Percentiles rank a stretch among this genome's conserved stretches.
Evolutionary conservation across 2,888 invertebrate species (phyloP).

Genomic region (Ptilodon capucinus): DNA sequence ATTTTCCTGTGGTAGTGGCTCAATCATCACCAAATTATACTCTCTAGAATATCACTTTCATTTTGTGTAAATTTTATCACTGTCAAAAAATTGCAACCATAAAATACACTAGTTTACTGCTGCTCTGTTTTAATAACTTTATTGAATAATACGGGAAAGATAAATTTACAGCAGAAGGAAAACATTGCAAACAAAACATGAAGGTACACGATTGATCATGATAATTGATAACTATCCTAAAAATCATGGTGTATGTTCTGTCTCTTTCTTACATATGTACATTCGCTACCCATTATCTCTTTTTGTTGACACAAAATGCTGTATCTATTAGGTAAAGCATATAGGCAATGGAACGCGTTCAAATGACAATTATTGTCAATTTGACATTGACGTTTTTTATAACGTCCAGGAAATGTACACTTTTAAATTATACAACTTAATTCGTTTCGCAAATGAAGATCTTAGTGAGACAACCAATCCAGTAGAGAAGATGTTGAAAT

Average conservation of each 20-base stretch:
- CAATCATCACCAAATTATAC: neutral
- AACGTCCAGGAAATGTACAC: too few species aligned
- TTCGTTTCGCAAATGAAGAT: too few species aligned
- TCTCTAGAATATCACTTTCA: neutral
- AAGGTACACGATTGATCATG: neutral
- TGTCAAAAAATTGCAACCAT: too few species aligned
- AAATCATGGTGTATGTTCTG: neutral
- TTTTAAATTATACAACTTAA: too few species aligned
- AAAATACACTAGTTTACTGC: neutral
- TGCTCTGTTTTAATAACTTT: neutral
- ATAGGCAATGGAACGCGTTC: neutral
- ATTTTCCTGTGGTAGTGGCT: neutral
- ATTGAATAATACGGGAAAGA: neutral
- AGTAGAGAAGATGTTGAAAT: too few species aligned
- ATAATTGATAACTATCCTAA: neutral
- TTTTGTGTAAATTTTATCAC: too few species aligned
- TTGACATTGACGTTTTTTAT: constrained; percentile 9
- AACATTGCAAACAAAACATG: neutral
- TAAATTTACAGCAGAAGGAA: neutral
- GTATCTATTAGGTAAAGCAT: too few species aligned
- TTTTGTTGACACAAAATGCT: neutral
- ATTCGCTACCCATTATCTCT: neutral
- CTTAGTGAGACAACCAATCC: too few species aligned
- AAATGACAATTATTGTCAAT: too few species aligned
- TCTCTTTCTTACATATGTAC: neutral